Percentiles rank a stretch among this genome's conserved stretches.
Conservation (phyloP, 2,113 vertebrate genomes). For the Hemiprocne comata region DNA sequence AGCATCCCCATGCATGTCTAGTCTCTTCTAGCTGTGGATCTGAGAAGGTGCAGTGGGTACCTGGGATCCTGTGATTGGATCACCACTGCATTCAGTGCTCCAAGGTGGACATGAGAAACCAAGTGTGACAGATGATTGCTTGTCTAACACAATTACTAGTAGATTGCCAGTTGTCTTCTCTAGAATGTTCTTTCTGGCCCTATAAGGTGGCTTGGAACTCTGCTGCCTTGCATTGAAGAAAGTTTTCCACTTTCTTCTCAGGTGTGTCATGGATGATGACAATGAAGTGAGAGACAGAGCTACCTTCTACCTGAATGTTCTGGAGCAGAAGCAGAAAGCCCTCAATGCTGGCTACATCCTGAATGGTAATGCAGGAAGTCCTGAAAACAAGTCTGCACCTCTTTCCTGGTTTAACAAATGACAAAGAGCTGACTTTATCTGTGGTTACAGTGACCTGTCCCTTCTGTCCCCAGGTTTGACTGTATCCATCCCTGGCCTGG, state of each 20-base stretch:
- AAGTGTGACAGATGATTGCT: background rate
- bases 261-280: slow-evolving; percentile 86
- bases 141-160: background rate
- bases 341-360: slow-evolving; percentile 84
- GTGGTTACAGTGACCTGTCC: background rate
- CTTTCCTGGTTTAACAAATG: background rate
- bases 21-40: background rate
- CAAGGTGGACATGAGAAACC: background rate
- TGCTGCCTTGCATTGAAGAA: background rate
- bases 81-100: background rate
- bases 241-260: slow-evolving; percentile 26
- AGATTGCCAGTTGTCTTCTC: background rate
- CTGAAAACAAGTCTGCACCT: background rate
- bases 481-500: slow-evolving; percentile 83
- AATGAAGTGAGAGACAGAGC: slow-evolving; percentile 84
- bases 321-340: slow-evolving; percentile 83
- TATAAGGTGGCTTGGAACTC: background rate
- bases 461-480: slow-evolving; percentile 70
- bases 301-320: slow-evolving; percentile 81
- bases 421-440: background rate
- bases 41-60: background rate
- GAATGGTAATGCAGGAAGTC: slow-evolving; percentile 70
- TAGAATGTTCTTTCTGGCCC: background rate
- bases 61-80: background rate
- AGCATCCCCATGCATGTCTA: background rate